These are phyloP conservation scores for Xylophagus ater DNA, from an alignment of 2,888 invertebrate species.

Conservation along the genomic window DNA sequence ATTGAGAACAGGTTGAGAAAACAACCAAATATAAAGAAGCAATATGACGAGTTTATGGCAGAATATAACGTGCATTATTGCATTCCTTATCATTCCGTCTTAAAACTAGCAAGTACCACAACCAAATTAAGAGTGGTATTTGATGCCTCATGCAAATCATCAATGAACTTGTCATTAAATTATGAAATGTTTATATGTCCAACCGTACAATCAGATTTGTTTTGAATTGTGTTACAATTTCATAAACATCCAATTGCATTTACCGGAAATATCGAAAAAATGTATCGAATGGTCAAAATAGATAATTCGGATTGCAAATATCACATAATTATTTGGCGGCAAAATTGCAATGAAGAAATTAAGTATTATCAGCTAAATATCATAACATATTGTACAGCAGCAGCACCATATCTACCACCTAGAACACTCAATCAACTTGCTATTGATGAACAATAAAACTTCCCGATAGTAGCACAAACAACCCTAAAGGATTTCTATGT, in stretches of 20 bases:
- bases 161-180: constrained; percentile 19
- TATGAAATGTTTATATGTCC: constrained; percentile 20
- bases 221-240: constrained; percentile 10
- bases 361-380: constrained; percentile 13
- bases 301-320: too few species aligned
- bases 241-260: constrained; percentile 14
- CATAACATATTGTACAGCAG: constrained; percentile 16
- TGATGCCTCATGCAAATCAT: constrained; percentile 11
- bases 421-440: constrained; percentile 15
- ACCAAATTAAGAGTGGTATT: too few species aligned
- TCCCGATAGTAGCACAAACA: too few species aligned
- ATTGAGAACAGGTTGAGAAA: too few species aligned
- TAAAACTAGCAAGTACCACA: constrained; percentile 6
- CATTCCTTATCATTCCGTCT: constrained; percentile 1
- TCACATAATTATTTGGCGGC: constrained; percentile 19
- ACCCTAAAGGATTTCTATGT: too few species aligned
- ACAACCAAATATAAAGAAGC: too few species aligned
- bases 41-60: too few species aligned
- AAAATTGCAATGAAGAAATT: constrained; percentile 8
- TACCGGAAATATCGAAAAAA: constrained; percentile 21
- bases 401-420: constrained; percentile 18
- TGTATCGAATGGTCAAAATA: too few species aligned
- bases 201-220: constrained; percentile 18
- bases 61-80: background rate
- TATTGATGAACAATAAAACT: too few species aligned